phyloP scores from a whole-genome alignment of 1,140 invertebrate species.

The Drosophila orena region DNA sequence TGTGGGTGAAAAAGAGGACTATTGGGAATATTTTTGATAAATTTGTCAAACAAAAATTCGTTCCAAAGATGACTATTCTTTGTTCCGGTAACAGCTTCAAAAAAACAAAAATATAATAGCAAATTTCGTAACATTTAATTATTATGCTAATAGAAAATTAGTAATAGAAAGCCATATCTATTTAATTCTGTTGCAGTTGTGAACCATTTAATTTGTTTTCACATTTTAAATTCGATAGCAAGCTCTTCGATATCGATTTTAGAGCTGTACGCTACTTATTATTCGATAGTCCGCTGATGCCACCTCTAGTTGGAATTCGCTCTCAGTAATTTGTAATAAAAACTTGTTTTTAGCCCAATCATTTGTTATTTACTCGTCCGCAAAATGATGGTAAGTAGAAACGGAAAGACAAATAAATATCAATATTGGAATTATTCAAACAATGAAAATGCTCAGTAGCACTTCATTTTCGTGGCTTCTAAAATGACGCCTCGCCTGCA shows the following conservation, averaged over 20 bases:
- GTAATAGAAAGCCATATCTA: neutral
- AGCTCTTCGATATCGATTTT: neutral
- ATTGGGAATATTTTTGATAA: too few species aligned
- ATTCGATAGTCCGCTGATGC: neutral
- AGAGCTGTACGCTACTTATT: neutral
- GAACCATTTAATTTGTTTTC: slow-evolving; percentile 1
- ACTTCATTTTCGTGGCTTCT: neutral
- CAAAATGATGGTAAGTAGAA: slow-evolving; percentile 22
- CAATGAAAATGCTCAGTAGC: neutral
- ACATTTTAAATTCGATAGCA: neutral
- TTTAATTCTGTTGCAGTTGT: neutral
- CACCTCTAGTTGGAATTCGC: neutral
- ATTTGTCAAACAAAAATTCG: too few species aligned
- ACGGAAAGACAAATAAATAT: too few species aligned
- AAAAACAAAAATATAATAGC: neutral
- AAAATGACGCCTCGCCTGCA: slow-evolving; percentile 18
- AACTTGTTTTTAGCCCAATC: slow-evolving; percentile 4
- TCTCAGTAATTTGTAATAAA: slow-evolving; percentile 9
- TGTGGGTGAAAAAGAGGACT: too few species aligned
- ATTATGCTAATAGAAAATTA: too few species aligned
- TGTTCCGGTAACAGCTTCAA: too few species aligned
- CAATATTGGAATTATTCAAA: neutral
- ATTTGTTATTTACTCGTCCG: slow-evolving; percentile 7
- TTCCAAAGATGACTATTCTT: too few species aligned
- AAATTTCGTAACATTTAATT: too few species aligned